phyloP scores from a whole-genome alignment of 2,113 vertebrate genomes.

The Atlantisia rogersi region DNA sequence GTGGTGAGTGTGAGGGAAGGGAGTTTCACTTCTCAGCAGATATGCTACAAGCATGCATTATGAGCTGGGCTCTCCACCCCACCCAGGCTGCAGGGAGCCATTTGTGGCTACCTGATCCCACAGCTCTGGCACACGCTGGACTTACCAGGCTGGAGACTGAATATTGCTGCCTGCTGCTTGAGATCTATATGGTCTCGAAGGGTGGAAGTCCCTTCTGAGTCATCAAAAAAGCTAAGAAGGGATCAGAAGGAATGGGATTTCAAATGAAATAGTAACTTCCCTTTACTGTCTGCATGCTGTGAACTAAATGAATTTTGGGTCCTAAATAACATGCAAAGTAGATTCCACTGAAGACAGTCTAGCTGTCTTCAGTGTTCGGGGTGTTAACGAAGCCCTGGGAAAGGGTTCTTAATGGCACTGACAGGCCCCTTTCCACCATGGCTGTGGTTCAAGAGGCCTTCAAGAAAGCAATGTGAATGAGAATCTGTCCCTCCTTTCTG shows the following conservation, averaged over 20 bases:
- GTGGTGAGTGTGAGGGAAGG: background rate
- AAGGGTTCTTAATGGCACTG: background rate
- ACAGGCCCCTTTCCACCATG: background rate
- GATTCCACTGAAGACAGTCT: background rate
- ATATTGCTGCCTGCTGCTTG: background rate
- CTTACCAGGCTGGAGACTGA: background rate
- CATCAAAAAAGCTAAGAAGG: background rate
- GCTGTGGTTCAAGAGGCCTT: background rate
- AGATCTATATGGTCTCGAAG: background rate
- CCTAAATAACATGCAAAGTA: background rate
- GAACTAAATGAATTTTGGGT: background rate
- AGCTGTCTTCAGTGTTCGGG: background rate
- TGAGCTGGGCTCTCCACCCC: background rate
- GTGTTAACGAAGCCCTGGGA: background rate
- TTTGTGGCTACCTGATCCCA: background rate
- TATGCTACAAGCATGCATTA: background rate
- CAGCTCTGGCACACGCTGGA: background rate
- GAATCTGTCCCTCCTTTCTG: background rate
- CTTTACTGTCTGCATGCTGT: background rate
- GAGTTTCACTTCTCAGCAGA: constrained; percentile 27
- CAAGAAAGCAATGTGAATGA: background rate
- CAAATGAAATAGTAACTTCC: background rate
- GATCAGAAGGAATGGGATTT: background rate
- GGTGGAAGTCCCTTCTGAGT: background rate
- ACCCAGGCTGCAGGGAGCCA: background rate